Conservation (phyloP, 2,888 invertebrate species). For the Minunthozetes semirufus region DNA sequence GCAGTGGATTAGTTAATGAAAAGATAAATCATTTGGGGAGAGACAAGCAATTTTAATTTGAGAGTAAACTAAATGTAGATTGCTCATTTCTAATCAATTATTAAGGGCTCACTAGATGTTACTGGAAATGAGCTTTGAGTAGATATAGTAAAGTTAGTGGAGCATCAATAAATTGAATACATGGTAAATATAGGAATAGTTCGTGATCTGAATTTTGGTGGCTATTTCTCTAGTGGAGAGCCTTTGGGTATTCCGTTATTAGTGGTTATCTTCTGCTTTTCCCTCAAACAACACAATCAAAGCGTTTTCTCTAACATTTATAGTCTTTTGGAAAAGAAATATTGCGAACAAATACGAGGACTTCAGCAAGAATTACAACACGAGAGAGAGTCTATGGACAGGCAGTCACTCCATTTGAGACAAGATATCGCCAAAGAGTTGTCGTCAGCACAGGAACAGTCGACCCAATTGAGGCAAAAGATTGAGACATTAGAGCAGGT, state of each 20-base stretch:
- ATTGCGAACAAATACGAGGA: conserved; percentile 66
- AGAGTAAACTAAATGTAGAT: too few species aligned
- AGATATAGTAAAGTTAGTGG: too few species aligned
- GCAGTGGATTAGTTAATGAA: background rate
- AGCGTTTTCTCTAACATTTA: background rate
- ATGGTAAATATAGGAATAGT: too few species aligned
- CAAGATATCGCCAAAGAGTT: conserved; percentile 58
- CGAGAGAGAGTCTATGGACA: conserved; percentile 67
- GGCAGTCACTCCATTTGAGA: conserved; percentile 51
- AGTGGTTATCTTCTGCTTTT: background rate
- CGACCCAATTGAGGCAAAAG: conserved; percentile 60
- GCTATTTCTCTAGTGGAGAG: background rate
- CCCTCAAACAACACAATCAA: background rate
- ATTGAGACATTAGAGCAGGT: conserved; percentile 55
- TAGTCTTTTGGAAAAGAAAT: conserved; percentile 65
- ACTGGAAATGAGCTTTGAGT: too few species aligned
- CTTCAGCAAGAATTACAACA: conserved; percentile 61
- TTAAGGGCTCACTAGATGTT: too few species aligned
- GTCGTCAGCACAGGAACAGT: conserved; percentile 60
- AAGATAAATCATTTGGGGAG: background rate
- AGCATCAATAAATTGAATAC: too few species aligned
- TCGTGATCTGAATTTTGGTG: background rate
- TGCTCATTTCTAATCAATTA: background rate
- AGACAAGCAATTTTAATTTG: background rate
- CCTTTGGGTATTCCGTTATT: conserved; percentile 7